Conservation (phyloP, 2,113 vertebrate species). For the Struthidea cinerea region DNA sequence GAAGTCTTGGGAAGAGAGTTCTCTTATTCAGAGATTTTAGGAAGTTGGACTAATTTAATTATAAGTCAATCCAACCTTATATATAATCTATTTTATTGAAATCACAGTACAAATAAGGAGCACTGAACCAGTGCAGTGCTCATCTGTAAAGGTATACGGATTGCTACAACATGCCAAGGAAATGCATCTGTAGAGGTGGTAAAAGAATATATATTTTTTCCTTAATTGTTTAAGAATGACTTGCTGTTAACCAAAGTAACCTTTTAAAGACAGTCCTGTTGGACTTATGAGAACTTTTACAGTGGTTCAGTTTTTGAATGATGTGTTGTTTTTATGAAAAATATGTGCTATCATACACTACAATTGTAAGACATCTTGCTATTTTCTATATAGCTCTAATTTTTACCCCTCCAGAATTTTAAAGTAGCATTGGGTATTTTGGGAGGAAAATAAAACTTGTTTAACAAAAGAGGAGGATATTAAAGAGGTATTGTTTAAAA, state of each 20-base stretch:
- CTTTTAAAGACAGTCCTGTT: constrained; percentile 42
- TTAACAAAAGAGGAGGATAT: constrained; percentile 41
- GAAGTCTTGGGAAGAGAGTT: constrained; percentile 5
- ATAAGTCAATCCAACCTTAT: background rate
- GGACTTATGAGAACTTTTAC: background rate
- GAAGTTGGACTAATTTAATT: background rate
- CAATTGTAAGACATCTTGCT: constrained; percentile 45
- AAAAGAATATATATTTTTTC: constrained; percentile 19
- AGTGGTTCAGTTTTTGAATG: constrained; percentile 37
- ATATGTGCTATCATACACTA: background rate
- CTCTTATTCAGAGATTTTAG: background rate
- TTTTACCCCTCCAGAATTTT: constrained; percentile 38
- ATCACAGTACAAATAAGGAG: background rate
- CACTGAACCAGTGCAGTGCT: background rate
- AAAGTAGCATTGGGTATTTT: constrained; percentile 59
- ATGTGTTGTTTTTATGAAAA: constrained; percentile 14
- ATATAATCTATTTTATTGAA: background rate
- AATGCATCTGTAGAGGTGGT: constrained; percentile 36
- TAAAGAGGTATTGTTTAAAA: constrained; percentile 65
- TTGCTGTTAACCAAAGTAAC: constrained; percentile 73
- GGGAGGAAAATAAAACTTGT: constrained; percentile 43
- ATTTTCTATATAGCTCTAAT: constrained; percentile 40
- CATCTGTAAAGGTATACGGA: background rate
- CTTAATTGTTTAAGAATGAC: constrained; percentile 58
- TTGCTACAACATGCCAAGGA: constrained; percentile 8